Conservation (phyloP, 2,888 invertebrate genomes). For the Drosophila siamana region DNA sequence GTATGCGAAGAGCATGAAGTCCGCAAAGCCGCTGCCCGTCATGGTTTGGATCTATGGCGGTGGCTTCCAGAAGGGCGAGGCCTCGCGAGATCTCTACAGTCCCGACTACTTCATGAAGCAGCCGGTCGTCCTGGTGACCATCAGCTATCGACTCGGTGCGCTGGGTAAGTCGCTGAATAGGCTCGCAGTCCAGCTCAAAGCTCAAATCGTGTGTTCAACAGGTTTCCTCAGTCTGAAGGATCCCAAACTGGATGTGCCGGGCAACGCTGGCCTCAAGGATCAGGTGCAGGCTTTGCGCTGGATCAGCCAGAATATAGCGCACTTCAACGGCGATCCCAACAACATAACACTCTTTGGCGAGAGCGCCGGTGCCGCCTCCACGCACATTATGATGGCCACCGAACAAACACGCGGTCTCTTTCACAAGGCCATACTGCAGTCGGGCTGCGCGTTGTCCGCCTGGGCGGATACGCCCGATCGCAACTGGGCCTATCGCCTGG, state of each 20-base stretch:
- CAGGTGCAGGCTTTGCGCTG: slow-evolving; percentile 86
- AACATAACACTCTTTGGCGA: slow-evolving; percentile 87
- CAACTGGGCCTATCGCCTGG: slow-evolving; percentile 80
- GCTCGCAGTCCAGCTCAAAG: background rate
- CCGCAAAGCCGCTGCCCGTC: slow-evolving; percentile 79
- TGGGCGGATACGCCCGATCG: slow-evolving; percentile 77
- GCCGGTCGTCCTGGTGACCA: slow-evolving; percentile 85
- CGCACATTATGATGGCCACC: slow-evolving; percentile 86
- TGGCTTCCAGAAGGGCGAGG: slow-evolving; percentile 85
- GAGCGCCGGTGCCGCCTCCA: slow-evolving; percentile 86
- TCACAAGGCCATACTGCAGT: slow-evolving; percentile 84
- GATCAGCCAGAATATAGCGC: slow-evolving; percentile 86
- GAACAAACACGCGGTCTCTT: slow-evolving; percentile 85
- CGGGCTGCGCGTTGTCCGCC: slow-evolving; percentile 78
- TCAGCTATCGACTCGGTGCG: slow-evolving; percentile 86
- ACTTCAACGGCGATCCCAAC: slow-evolving; percentile 86
- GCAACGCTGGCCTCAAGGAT: slow-evolving; percentile 87
- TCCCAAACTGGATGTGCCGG: slow-evolving; percentile 85
- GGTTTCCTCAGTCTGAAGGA: slow-evolving; percentile 86
- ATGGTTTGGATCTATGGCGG: slow-evolving; percentile 87
- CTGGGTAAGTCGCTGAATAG: slow-evolving; percentile 78
- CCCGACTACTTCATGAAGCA: slow-evolving; percentile 86
- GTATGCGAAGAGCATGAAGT: slow-evolving; percentile 75
- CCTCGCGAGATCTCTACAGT: slow-evolving; percentile 83
- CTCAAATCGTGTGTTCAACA: slow-evolving; percentile 44